These are phyloP conservation scores for Cavia porcellus DNA, from an alignment of 2,113 vertebrate genomes.

Conservation along the genomic window DNA sequence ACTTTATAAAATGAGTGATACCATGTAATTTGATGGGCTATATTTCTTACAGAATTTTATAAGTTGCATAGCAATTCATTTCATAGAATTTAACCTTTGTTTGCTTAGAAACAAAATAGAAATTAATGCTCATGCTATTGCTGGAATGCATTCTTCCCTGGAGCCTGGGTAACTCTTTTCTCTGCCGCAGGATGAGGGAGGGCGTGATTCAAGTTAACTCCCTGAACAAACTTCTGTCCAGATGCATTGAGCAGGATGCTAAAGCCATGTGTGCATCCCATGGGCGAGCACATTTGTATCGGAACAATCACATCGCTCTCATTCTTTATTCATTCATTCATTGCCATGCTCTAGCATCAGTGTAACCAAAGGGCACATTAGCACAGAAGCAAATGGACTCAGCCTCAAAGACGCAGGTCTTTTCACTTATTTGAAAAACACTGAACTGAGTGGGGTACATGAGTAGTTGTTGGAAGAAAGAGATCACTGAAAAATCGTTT, in stretches of 20 bases:
- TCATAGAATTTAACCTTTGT: conserved; percentile 31
- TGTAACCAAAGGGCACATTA: conserved; percentile 43
- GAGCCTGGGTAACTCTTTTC: conserved; percentile 54
- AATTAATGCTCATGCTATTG: conserved; percentile 62
- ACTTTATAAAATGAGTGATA: conserved; percentile 31
- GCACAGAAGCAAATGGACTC: conserved; percentile 27
- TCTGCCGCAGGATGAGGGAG: conserved; percentile 28
- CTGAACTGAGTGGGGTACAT: conserved; percentile 46
- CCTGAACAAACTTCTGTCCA: conserved; percentile 47
- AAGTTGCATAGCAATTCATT: conserved; percentile 59
- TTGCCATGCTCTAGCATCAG: conserved; percentile 44
- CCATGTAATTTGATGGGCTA: conserved; percentile 19
- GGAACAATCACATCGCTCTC: conserved; percentile 42
- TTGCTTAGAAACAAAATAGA: conserved; percentile 64
- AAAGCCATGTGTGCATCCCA: conserved; percentile 17
- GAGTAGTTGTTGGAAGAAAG: conserved; percentile 37
- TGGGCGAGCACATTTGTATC: conserved; percentile 31
- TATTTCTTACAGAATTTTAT: conserved; percentile 63
- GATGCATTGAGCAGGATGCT: conserved; percentile 24
- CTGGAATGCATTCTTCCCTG: conserved; percentile 39
- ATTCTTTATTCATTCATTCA: conserved; percentile 76
- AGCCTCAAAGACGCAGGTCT: conserved; percentile 49
- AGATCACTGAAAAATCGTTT: not conserved
- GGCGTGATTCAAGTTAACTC: conserved; percentile 37
- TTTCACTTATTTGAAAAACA: conserved; percentile 47